phyloP scores from a whole-genome alignment of 2,113 vertebrate genomes.

The Tragelaphus scriptus region DNA sequence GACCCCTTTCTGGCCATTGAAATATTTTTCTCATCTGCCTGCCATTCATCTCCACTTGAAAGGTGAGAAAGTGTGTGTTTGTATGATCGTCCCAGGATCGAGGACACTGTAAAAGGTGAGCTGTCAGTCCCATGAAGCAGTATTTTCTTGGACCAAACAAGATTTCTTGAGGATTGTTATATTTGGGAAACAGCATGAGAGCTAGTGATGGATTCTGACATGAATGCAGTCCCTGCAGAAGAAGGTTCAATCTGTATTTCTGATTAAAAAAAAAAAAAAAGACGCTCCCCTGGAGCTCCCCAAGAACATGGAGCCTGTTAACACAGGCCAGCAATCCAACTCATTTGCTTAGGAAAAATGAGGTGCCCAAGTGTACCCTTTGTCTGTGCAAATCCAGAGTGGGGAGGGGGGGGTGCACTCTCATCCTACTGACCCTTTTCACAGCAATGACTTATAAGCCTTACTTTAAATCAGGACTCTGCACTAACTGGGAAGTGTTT shows the following conservation, averaged over 20 bases:
- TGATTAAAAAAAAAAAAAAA: not conserved
- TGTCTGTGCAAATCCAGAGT: not conserved
- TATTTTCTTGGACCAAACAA: not conserved
- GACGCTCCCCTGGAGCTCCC: not conserved
- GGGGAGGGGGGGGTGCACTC: too few relatives aligned
- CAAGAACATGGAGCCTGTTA: not conserved
- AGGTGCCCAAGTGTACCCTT: not conserved
- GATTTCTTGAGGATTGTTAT: not conserved
- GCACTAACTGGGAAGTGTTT: not conserved
- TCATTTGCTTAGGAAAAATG: not conserved
- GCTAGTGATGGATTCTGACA: not conserved
- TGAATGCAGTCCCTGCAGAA: not conserved
- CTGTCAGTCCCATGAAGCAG: not conserved
- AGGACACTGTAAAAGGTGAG: not conserved
- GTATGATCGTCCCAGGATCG: not conserved
- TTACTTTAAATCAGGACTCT: not conserved
- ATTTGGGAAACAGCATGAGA: not conserved
- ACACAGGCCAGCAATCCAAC: not conserved
- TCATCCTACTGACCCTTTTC: not conserved
- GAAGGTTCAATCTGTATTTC: not conserved
- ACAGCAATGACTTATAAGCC: not conserved
- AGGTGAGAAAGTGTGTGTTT: not conserved
- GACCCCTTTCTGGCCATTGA: not conserved
- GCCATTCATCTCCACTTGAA: not conserved
- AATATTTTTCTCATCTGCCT: not conserved